A percentile compares a stretch with the other conserved stretches of the same genome.
Evolutionary conservation across 2,888 invertebrate genomes (phyloP).

Genomic region (Petrophora chlorosata): DNA sequence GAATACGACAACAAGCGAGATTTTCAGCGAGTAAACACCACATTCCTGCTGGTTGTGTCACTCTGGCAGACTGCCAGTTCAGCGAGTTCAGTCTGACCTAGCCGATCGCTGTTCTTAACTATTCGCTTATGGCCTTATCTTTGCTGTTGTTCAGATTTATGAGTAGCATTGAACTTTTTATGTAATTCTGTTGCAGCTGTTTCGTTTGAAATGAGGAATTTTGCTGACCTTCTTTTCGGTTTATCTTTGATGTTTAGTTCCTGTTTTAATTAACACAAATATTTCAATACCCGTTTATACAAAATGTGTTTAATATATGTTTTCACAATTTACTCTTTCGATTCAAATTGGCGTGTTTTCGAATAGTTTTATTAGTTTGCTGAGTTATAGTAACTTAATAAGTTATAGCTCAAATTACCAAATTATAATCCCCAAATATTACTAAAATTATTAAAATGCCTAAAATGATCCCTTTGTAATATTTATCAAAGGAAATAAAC

Average conservation of each 20-base stretch:
- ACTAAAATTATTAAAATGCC: no score
- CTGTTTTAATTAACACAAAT: no score
- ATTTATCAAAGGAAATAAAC: no score
- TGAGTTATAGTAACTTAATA: no score
- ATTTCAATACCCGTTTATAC: no score
- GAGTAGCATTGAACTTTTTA: constrained; percentile 25
- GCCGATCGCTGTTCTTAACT: constrained; percentile 42
- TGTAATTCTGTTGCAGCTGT: constrained; percentile 17
- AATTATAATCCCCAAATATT: no score
- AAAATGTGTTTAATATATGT: no score
- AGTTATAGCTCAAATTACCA: no score
- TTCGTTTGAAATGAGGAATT: constrained; percentile 7
- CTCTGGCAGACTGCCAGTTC: constrained; percentile 63
- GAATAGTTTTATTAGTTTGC: no score
- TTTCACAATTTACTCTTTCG: no score
- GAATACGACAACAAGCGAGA: constrained; percentile 59
- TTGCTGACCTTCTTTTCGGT: constrained; percentile 19
- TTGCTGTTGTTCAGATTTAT: constrained; percentile 34
- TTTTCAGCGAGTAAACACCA: constrained; percentile 67
- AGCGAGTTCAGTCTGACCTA: constrained; percentile 60
- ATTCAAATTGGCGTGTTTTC: no score
- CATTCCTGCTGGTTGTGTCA: constrained; percentile 75
- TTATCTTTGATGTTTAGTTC: not conserved
- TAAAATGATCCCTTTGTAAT: no score
- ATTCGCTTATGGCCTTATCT: constrained; percentile 34